These are phyloP conservation scores for Bubo scandiacus DNA, from an alignment of 2,113 vertebrate species.

Conservation along the genomic window DNA sequence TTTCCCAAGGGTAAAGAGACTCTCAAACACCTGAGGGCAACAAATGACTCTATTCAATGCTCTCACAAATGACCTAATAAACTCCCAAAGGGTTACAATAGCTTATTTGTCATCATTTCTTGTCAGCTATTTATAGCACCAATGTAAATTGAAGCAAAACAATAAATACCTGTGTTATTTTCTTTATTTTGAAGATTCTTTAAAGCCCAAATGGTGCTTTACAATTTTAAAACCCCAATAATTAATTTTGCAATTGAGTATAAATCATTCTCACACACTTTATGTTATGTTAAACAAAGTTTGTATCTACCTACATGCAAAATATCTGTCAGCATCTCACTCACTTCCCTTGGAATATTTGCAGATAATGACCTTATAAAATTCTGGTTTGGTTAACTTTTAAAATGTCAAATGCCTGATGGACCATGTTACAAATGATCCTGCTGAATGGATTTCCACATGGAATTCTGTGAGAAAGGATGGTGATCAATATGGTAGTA, in stretches of 20 bases:
- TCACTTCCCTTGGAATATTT: neutral
- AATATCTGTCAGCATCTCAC: neutral
- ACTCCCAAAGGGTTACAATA: slow-evolving; percentile 36
- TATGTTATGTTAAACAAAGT: neutral
- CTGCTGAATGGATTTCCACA: neutral
- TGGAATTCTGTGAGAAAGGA: neutral
- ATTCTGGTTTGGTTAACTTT: neutral
- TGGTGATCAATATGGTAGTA: neutral
- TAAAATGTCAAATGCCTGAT: neutral
- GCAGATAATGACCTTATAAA: neutral
- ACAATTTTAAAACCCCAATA: neutral
- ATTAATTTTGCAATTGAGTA: slow-evolving; percentile 3
- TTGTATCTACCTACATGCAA: neutral
- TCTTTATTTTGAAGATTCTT: slow-evolving; percentile 4
- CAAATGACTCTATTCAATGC: slow-evolving; percentile 38
- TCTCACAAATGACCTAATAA: slow-evolving; percentile 53
- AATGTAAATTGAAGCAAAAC: neutral
- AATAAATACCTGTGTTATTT: slow-evolving; percentile 30
- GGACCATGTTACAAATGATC: neutral
- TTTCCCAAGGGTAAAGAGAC: slow-evolving; percentile 54
- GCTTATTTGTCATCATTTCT: slow-evolving; percentile 53
- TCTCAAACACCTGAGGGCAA: slow-evolving; percentile 65
- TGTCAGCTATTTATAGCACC: slow-evolving; percentile 14
- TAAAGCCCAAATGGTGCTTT: neutral
- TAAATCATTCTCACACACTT: neutral